phyloP scores from a whole-genome alignment of 2,797 vertebrate species.

The Monodelphis domestica region DNA sequence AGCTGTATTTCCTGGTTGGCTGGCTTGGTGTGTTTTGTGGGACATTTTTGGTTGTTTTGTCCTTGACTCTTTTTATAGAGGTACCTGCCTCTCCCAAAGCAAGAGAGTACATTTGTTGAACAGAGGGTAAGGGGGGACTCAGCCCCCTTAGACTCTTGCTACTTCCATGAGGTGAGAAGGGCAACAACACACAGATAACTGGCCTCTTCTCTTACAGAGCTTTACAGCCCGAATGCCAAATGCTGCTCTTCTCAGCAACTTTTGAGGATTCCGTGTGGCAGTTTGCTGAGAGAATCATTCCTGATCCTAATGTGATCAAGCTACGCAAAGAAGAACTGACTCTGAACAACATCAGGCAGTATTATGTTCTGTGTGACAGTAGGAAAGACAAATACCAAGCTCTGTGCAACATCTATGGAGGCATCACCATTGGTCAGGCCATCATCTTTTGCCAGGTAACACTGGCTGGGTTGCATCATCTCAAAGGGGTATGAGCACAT shows the following conservation, averaged over 20 bases:
- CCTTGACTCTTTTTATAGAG: accelerated
- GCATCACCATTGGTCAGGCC: slow-evolving; percentile 85
- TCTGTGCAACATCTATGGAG: slow-evolving; percentile 85
- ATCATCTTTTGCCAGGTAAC: slow-evolving; percentile 88
- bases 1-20: not conserved
- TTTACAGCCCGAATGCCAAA: slow-evolving; percentile 83
- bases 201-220: slow-evolving; percentile 67
- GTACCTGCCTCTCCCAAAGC: accelerated
- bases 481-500: accelerated
- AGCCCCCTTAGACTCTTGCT: not conserved
- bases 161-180: no score
- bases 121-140: not conserved
- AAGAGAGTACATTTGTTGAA: not conserved
- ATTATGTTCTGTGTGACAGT: slow-evolving; percentile 81
- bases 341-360: slow-evolving; percentile 85
- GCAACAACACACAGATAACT: accelerated
- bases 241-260: slow-evolving; percentile 88
- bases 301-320: slow-evolving; percentile 84
- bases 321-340: slow-evolving; percentile 86
- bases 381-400: slow-evolving; percentile 81
- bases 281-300: slow-evolving; percentile 82
- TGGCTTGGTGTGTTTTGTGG: not conserved
- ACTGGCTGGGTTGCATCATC: accelerated
- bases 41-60: not conserved
- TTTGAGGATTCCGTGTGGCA: slow-evolving; percentile 83